Evolutionary conservation across 1,140 invertebrate species (phyloP).

Genomic region (Ganaspis sp.): DNA sequence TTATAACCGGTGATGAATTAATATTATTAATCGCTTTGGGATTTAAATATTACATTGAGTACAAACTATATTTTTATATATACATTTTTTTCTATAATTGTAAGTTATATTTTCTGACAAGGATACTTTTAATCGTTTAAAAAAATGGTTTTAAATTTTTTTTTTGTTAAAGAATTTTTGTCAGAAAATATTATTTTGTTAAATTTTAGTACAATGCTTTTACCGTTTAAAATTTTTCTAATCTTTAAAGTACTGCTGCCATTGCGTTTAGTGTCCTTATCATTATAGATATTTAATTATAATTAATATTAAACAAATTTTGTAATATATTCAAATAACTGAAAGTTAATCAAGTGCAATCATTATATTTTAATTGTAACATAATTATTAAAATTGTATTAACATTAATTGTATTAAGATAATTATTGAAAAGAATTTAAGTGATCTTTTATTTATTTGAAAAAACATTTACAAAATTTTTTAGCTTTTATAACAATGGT

Average conservation of each 20-base stretch:
- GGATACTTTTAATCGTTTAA: neutral
- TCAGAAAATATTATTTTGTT: neutral
- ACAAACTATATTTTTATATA: slow-evolving; percentile 16
- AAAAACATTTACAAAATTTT: no score
- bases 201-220: neutral
- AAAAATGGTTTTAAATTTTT: no score
- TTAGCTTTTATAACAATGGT: no score
- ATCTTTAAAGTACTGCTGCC: slow-evolving; percentile 6
- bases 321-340: slow-evolving; percentile 2
- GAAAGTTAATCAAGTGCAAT: neutral
- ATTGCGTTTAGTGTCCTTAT: neutral
- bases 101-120: neutral
- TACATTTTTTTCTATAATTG: neutral
- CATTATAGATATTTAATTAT: neutral
- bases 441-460: no score
- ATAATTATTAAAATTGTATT: no score
- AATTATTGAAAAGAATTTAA: no score
- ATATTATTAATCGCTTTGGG: slow-evolving; percentile 20
- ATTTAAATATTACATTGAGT: slow-evolving; percentile 8
- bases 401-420: no score
- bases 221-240: neutral
- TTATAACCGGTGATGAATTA: slow-evolving; percentile 9
- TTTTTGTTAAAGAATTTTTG: neutral
- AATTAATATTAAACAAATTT: neutral
- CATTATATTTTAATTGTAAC: neutral